phyloP scores from a whole-genome alignment of 2,888 invertebrate genomes.

The Spatulosminthurus flaviceps region DNA sequence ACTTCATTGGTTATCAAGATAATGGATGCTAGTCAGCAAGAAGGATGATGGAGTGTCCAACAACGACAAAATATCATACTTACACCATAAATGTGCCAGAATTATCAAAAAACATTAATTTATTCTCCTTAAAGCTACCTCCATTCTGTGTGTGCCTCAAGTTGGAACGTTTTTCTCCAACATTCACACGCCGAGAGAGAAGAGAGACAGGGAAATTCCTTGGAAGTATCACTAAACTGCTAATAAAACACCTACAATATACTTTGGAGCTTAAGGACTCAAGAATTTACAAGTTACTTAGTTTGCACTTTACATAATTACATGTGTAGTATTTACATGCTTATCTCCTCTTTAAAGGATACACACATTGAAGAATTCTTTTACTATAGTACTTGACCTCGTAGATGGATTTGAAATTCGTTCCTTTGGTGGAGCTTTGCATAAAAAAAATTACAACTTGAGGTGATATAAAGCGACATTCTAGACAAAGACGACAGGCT shows the following conservation, averaged over 20 bases:
- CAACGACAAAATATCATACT: slow-evolving; percentile 21
- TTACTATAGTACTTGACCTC: not conserved
- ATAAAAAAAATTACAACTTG: slow-evolving; percentile 15
- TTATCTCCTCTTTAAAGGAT: slow-evolving; percentile 5
- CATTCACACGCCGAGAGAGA: not conserved
- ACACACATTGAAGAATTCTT: not conserved
- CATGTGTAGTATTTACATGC: too few relatives aligned
- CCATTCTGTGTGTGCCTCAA: not conserved
- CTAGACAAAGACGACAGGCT: slow-evolving; percentile 25
- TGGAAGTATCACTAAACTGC: too few relatives aligned
- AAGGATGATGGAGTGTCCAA: slow-evolving; percentile 34
- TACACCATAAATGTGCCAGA: slow-evolving; percentile 20
- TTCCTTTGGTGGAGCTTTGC: not conserved
- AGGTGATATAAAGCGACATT: slow-evolving; percentile 8
- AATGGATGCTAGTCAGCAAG: slow-evolving; percentile 22
- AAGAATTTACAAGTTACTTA: too few relatives aligned
- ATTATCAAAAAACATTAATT: slow-evolving; percentile 27
- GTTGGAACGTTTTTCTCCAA: not conserved
- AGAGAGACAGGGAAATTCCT: not conserved
- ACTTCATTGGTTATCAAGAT: slow-evolving; percentile 32
- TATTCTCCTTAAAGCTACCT: not conserved
- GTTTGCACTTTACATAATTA: too few relatives aligned
- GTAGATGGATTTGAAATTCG: not conserved
- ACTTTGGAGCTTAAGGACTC: too few relatives aligned
- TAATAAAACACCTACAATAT: too few relatives aligned